Evolutionary conservation across 92 coral and sea anemone genomes (phyloP).

Genomic region (Blastomussa wellsi): DNA sequence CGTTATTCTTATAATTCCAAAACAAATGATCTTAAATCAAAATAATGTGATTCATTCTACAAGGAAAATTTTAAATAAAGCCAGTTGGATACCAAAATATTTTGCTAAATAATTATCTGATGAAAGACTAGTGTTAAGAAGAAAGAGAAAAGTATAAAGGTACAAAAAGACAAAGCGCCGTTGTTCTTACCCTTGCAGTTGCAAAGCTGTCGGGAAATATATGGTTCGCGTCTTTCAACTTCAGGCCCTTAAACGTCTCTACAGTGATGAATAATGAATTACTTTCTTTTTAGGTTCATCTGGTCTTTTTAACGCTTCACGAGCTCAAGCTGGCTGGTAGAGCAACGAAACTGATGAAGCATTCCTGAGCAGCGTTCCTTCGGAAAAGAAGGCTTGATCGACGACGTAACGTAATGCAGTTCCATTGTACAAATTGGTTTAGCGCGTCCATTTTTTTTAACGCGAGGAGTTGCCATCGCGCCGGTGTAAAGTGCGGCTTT

Average conservation of each 20-base stretch:
- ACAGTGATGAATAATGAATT: conserved; percentile 29
- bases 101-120: not conserved
- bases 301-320: conserved; percentile 53
- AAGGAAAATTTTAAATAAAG: conserved; percentile 26
- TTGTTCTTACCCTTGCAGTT: conserved; percentile 28
- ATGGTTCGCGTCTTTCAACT: conserved; percentile 49
- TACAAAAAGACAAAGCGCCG: not conserved
- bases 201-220: conserved; percentile 45
- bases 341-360: conserved; percentile 38
- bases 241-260: conserved; percentile 47
- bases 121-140: not conserved
- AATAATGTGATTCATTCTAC: not conserved
- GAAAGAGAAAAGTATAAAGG: not conserved
- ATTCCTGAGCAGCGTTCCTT: conserved; percentile 11
- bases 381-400: not conserved
- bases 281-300: conserved; percentile 35
- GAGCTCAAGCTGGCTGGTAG: conserved; percentile 36
- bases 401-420: not conserved
- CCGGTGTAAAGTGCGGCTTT: conserved; percentile 11
- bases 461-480: not conserved
- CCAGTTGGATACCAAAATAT: not conserved
- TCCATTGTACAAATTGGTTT: not conserved
- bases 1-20: not conserved
- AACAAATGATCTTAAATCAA: conserved; percentile 22
- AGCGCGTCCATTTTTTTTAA: not conserved